Evolutionary conservation across 2,113 vertebrate species (phyloP), one percentile per base, ranked within the genome.

Genomic region (Recurvirostra avosetta): DNA sequence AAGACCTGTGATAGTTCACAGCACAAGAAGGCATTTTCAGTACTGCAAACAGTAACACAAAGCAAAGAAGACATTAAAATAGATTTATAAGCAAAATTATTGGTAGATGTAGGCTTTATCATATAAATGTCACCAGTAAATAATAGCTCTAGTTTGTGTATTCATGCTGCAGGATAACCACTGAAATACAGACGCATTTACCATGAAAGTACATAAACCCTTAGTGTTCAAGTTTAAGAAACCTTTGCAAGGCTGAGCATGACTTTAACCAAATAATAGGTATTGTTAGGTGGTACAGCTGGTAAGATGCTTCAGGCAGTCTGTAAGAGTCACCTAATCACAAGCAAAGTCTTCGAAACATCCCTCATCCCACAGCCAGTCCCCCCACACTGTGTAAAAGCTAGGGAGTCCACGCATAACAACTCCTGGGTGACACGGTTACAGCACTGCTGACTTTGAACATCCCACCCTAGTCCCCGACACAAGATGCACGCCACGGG

Each of bases 11-110:
- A 52, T 72, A 63, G 92, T 50, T 85, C 72, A 62, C 36, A 40
- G 83, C 34, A 59, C 53, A 53, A 86, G 79, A 74, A 86, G 55
- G 59, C 50, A 79, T 77, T 90, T 93, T 79, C 49, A 70, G 34
- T 55, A 61, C 16, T 75, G 23, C 72, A 78, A 62, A 68, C 63
- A 76, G 70, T 95, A 96, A 92, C 4, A 91, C 45, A 93, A 96
- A 92, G 71, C 66, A 63, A 29, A 9, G 45, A 88, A 77, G 92
- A 72, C 66, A 81, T 79, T 92, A 92, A 91, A 95, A 91, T 23
- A 92, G 86, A 97, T 89, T 88, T 94, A 89, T 94, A 94, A 92
- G 88, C 71, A 93, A 95, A 97, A 97, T 89, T 90, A 93, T 74
- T 92, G 59, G 56, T 92, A 95, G 83, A 95, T 16, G 9, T 88